These are phyloP conservation scores for Cecropterus lyciades DNA, from an alignment of 1,140 invertebrate genomes.

Conservation along the genomic window DNA sequence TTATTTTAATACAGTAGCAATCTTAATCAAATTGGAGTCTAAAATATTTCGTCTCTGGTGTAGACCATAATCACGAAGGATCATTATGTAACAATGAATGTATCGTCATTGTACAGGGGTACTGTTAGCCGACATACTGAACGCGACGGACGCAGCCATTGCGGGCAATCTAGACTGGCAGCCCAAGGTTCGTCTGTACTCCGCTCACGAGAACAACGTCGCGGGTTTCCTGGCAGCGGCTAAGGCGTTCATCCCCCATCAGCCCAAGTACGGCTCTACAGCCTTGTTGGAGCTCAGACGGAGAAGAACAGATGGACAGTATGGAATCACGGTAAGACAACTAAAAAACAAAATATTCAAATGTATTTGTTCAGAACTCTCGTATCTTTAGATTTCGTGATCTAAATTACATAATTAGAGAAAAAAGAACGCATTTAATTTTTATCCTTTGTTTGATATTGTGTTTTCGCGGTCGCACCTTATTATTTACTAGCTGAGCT, in stretches of 20 bases:
- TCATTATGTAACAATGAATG: not conserved
- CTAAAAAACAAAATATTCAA: too few relatives aligned
- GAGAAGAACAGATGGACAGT: constrained; percentile 47
- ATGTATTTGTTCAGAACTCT: too few relatives aligned
- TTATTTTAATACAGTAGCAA: too few relatives aligned
- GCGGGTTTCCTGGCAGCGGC: constrained; percentile 86
- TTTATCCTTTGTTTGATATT: too few relatives aligned
- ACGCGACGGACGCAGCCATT: constrained; percentile 72
- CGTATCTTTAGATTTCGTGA: too few relatives aligned
- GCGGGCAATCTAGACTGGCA: constrained; percentile 52
- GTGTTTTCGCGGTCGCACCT: too few relatives aligned
- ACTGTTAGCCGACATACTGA: constrained; percentile 84
- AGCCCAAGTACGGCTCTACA: constrained; percentile 84
- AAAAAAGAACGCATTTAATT: too few relatives aligned
- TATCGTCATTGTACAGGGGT: constrained; percentile 62
- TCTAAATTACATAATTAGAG: too few relatives aligned
- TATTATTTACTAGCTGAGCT: too few relatives aligned
- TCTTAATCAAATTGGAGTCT: too few relatives aligned
- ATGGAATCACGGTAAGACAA: constrained; percentile 59
- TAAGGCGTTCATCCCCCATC: constrained; percentile 85
- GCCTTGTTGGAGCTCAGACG: constrained; percentile 72
- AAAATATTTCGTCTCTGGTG: not conserved
- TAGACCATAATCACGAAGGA: not conserved
- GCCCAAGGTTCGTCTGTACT: constrained; percentile 85
- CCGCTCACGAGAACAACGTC: constrained; percentile 89